Percentiles rank a stretch among this genome's conserved stretches.
These are phyloP conservation scores for Monopterus albus DNA, from an alignment of 2,113 vertebrate genomes.

Conservation along the genomic window DNA sequence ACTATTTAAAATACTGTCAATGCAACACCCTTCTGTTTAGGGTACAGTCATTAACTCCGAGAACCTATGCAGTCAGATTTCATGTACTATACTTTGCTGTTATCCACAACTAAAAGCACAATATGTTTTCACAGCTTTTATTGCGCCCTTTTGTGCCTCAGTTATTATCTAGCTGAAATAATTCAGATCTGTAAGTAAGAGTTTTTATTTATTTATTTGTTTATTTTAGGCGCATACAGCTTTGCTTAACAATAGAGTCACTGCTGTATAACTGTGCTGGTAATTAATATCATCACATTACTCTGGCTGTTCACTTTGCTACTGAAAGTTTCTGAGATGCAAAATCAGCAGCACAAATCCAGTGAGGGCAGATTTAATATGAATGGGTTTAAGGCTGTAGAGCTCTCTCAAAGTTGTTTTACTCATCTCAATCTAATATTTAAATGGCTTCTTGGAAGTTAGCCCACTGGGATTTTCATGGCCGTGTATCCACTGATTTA, in stretches of 20 bases:
- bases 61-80: not conserved
- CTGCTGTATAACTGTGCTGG: conserved; percentile 33
- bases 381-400: not conserved
- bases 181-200: conserved; percentile 12
- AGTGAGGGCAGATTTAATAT: not conserved
- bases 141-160: conserved; percentile 5
- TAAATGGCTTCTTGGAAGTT: not conserved
- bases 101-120: not conserved
- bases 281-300: conserved; percentile 23
- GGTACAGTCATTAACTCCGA: not conserved
- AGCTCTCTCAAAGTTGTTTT: not conserved
- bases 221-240: conserved; percentile 1
- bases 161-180: conserved; percentile 11
- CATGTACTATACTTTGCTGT: not conserved
- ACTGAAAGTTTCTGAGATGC: not conserved
- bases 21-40: too few species aligned
- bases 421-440: not conserved
- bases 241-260: conserved; percentile 17
- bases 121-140: conserved; percentile 11
- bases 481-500: conserved; percentile 2
- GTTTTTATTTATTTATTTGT: too few species aligned
- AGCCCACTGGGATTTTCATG: not conserved
- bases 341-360: not conserved
- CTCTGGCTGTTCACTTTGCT: not conserved
- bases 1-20: too few species aligned